These are phyloP conservation scores for Rhagonycha fulva DNA, from an alignment of 2,888 invertebrate species.

Conservation along the genomic window DNA sequence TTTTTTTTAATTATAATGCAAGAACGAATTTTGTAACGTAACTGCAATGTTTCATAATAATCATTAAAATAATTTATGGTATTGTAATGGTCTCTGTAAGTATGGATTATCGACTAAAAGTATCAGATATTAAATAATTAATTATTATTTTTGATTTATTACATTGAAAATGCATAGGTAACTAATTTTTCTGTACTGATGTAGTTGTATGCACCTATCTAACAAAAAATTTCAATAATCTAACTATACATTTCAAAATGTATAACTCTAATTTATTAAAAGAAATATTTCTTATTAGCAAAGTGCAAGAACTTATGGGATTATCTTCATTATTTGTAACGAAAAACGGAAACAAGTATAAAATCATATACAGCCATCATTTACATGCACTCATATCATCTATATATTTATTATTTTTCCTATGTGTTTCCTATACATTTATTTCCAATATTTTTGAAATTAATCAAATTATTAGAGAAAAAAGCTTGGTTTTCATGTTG, in stretches of 20 bases:
- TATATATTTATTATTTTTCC: background rate
- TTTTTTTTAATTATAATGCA: no score
- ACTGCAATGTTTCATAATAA: no score
- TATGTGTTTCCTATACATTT: background rate
- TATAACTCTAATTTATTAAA: background rate
- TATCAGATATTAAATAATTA: no score
- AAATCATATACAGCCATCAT: background rate
- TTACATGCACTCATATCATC: background rate
- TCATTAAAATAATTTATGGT: no score
- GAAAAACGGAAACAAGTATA: background rate
- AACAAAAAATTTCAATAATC: no score
- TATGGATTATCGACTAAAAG: no score
- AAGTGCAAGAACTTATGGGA: background rate
- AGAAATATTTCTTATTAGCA: background rate
- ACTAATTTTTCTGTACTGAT: no score
- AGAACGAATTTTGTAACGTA: no score
- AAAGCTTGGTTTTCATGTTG: fast-evolving
- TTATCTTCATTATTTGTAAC: background rate
- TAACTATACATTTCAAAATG: background rate
- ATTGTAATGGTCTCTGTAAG: no score
- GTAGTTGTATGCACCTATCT: no score
- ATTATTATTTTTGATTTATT: no score
- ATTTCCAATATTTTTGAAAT: background rate
- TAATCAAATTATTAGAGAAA: background rate
- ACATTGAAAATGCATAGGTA: no score